Base-by-base conservation (phyloP, 2,797 vertebrate species). In the Mallotus villosus region DNA sequence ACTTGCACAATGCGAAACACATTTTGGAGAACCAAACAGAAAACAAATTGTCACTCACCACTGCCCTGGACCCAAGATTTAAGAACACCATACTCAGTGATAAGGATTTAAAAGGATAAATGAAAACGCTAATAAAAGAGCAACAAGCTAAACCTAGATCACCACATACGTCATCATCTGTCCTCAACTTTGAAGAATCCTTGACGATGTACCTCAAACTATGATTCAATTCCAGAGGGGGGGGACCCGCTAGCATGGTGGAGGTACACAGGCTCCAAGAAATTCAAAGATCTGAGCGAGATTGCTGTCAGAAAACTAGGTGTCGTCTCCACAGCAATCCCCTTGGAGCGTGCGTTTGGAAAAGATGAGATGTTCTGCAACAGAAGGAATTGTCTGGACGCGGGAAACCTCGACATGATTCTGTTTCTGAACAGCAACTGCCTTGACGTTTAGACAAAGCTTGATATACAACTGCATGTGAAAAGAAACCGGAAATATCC, bases 301-400 rank as follows among this genome's bases (percentile, higher is more conserved):
- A 60, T 79, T 7, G 79, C 81, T 27, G 75, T 55, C n/a, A 85
- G 59, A 29, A 65, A 82, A 62, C 77, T 82, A 5, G 62, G 78
- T 11, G 58, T 81, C 21, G 75, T 81, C 70, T 79, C 72, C 25
- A 84, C 82, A 1, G 75, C 70, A 8, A 41, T 74, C 51, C 76
- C 83, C n/a, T 2, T 70, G 53, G 71, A 77, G 8, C 57, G 25
- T 32, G 62, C 73, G 12, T 67, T 68, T 3, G 51, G 73, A 5
- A 60, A 63, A 51, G 46, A 75, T 5, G 16, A 71, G 21, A 76
- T 63, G 2, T 27, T 72, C 61, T 66, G 60, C 4, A 55, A 74
- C 49, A 72, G 68, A 19, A 68, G 73, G 37, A 75, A n/a, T 11
- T 62, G 25, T 5, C n/a, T 82, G 7, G 73, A n/a, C 72, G 21